These are phyloP conservation scores for Mesocentrotus franciscanus DNA, from an alignment of 53 echinoderm and acorn worm species.

Conservation along the genomic window DNA sequence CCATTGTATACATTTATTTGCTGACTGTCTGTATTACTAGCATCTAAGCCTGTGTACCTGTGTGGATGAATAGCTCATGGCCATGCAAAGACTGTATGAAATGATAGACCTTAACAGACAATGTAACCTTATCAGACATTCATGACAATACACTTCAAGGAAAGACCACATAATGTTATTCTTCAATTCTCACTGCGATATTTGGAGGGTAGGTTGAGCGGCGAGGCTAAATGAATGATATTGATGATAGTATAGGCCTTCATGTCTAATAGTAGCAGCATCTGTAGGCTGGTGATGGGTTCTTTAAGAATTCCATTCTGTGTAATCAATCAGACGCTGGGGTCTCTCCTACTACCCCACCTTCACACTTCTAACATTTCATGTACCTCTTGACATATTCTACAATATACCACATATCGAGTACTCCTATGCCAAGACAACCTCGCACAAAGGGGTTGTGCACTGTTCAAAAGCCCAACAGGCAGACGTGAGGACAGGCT, in stretches of 20 bases:
- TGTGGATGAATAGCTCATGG: slow-evolving; percentile 15
- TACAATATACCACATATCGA: not conserved
- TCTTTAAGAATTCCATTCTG: slow-evolving; percentile 37
- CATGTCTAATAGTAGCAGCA: not conserved
- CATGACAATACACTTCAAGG: not conserved
- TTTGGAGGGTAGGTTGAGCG: not conserved
- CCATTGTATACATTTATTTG: not conserved
- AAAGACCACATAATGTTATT: not conserved
- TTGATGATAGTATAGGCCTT: not conserved
- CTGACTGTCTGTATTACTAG: not conserved
- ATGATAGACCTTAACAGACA: not conserved
- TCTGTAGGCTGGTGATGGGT: not conserved
- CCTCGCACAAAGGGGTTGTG: not conserved
- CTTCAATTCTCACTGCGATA: not conserved
- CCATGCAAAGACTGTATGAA: not conserved
- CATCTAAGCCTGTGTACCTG: not conserved
- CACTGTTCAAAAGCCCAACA: not conserved
- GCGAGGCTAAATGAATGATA: not conserved
- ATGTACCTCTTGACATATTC: not conserved
- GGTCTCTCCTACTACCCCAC: not conserved
- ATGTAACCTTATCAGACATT: not conserved
- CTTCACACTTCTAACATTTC: not conserved
- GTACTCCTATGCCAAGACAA: not conserved
- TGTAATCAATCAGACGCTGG: not conserved
- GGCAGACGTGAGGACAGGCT: not conserved